A percentile compares a stretch with the other conserved stretches of the same genome.
These are phyloP conservation scores for Echeneis naucrates DNA, from an alignment of 2,797 vertebrate genomes.

Conservation along the genomic window DNA sequence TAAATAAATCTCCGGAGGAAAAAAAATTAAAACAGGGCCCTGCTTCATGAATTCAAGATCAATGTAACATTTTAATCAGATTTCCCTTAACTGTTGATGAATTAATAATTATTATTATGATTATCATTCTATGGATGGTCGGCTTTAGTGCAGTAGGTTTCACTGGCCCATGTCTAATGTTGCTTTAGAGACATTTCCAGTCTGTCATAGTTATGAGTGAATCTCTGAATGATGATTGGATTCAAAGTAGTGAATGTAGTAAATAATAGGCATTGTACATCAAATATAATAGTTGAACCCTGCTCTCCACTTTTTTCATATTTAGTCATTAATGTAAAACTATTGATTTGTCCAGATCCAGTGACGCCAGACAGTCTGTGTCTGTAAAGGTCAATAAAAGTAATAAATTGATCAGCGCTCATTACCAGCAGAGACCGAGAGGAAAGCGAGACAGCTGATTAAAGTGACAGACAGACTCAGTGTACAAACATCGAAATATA, in stretches of 20 bases:
- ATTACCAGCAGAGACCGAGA: conserved; percentile 48
- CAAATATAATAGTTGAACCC: conserved; percentile 37
- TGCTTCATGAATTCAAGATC: conserved; percentile 25
- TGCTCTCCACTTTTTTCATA: conserved; percentile 21
- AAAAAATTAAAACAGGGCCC: conserved; percentile 13
- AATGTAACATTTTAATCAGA: conserved; percentile 56
- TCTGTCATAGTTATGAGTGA: conserved; percentile 37
- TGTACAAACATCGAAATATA: conserved; percentile 32
- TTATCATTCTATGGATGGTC: conserved; percentile 45
- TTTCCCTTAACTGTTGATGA: conserved; percentile 42
- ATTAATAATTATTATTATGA: conserved; percentile 42
- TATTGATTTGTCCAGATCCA: conserved; percentile 55
- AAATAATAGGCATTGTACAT: conserved; percentile 14
- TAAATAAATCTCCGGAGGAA: conserved; percentile 25
- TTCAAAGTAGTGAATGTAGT: conserved; percentile 27
- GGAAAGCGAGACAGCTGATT: conserved; percentile 14
- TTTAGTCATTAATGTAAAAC: conserved; percentile 56
- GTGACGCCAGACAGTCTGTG: conserved; percentile 66
- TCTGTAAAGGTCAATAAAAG: conserved; percentile 67
- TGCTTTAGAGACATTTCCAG: conserved; percentile 51
- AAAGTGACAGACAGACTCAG: conserved; percentile 23
- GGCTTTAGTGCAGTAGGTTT: conserved; percentile 30
- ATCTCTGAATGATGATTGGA: conserved; percentile 37
- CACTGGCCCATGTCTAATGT: conserved; percentile 49
- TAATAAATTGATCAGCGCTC: conserved; percentile 63